Conservation (phyloP, 2,888 invertebrate genomes). For the Tupiocoris notatus region DNA sequence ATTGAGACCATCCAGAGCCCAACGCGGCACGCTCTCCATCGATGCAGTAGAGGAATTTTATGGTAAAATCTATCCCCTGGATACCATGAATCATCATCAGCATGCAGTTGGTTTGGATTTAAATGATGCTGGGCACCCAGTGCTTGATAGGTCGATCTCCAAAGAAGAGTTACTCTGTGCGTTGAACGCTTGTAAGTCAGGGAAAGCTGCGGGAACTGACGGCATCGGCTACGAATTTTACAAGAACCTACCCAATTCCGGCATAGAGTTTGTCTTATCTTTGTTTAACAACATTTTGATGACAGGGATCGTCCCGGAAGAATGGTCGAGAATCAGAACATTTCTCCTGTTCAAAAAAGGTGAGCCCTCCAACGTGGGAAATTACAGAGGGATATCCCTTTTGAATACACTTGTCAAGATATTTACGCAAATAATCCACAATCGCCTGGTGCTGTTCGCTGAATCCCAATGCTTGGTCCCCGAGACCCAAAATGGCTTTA, state of each 20-base stretch:
- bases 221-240: constrained; percentile 5
- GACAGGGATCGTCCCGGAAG: neutral
- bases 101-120: neutral
- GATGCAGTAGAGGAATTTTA: neutral
- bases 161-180: neutral
- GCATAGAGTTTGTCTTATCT: neutral
- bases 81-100: neutral
- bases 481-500: constrained; percentile 10
- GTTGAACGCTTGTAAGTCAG: neutral
- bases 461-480: neutral
- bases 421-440: neutral
- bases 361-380: neutral
- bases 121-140: neutral
- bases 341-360: constrained; percentile 24
- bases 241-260: neutral
- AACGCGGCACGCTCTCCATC: neutral
- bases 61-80: neutral
- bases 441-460: constrained; percentile 1
- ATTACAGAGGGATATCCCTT: constrained; percentile 11
- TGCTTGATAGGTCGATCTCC: neutral
- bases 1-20: neutral
- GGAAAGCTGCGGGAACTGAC: constrained; percentile 6
- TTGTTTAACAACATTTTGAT: neutral
- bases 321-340: constrained; percentile 6
- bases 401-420: constrained; percentile 11